phyloP scores from a whole-genome alignment of 2,888 invertebrate species.

The Clostera curtula region DNA sequence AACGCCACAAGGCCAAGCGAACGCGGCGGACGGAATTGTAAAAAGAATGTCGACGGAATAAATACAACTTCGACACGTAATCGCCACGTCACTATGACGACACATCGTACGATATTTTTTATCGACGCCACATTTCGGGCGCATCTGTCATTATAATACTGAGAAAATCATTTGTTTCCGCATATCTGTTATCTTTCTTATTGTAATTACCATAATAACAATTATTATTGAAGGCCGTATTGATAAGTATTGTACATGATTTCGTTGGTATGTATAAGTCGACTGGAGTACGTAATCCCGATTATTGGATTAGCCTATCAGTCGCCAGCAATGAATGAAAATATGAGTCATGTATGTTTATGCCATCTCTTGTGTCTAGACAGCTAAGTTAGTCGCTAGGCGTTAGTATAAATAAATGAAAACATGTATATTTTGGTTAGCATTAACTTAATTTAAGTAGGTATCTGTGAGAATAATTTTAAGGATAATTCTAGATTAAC shows the following conservation, averaged over 20 bases:
- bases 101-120: constrained; percentile 55
- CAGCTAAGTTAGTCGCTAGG: no score
- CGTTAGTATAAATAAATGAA: no score
- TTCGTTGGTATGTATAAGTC: constrained; percentile 1
- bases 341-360: no score
- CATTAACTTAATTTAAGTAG: no score
- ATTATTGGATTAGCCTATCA: constrained; percentile 1
- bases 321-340: no score
- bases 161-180: constrained; percentile 22
- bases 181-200: neutral
- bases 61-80: constrained; percentile 26
- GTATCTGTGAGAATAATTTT: no score
- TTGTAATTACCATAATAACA: constrained; percentile 10
- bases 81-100: constrained; percentile 53
- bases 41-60: constrained; percentile 20
- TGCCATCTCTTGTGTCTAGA: no score
- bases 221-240: constrained; percentile 14
- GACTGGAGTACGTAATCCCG: neutral
- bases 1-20: constrained; percentile 18
- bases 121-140: constrained; percentile 23
- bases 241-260: neutral
- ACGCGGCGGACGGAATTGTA: constrained; percentile 21
- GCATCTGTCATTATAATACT: constrained; percentile 22
- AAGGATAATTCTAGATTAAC: no score
- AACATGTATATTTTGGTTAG: no score